phyloP scores from a whole-genome alignment of 2,113 vertebrate genomes.

The Barbus barbus region DNA sequence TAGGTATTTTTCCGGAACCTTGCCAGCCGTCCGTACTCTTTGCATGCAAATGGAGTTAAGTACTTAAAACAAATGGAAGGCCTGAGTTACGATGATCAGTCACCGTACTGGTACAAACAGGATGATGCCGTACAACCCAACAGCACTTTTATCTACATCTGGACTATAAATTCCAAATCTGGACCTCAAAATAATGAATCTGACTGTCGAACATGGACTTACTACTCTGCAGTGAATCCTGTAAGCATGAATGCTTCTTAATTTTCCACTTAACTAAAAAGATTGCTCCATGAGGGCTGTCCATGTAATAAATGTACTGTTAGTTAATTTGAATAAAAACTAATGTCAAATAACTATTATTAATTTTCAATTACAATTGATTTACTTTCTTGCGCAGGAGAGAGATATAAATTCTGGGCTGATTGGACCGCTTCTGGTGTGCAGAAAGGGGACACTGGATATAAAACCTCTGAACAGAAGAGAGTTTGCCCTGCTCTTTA shows the following conservation, averaged over 20 bases:
- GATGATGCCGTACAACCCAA: constrained; percentile 85
- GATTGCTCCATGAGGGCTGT: background rate
- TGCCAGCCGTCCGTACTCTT: constrained; percentile 85
- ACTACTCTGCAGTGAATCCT: constrained; percentile 90
- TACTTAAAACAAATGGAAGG: constrained; percentile 89
- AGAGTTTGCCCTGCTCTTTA: constrained; percentile 90
- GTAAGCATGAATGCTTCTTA: constrained; percentile 72
- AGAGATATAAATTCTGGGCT: constrained; percentile 90
- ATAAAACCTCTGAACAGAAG: constrained; percentile 54
- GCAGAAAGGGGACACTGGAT: constrained; percentile 80
- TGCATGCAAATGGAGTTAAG: constrained; percentile 91
- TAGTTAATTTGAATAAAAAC: too few species aligned
- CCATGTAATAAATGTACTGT: too few species aligned
- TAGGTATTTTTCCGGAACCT: constrained; percentile 93
- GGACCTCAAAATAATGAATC: constrained; percentile 78
- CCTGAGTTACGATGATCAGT: constrained; percentile 83
- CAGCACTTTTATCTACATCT: constrained; percentile 84
- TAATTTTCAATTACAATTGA: background rate
- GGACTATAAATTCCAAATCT: constrained; percentile 75
- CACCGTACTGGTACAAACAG: constrained; percentile 81
- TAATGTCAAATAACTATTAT: background rate
- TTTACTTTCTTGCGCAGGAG: constrained; percentile 75
- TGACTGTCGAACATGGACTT: constrained; percentile 87
- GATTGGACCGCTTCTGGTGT: constrained; percentile 91
- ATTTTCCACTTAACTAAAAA: background rate